These are phyloP conservation scores for Orientallactaga bullata DNA, from an alignment of 2,113 vertebrate species.

Conservation along the genomic window DNA sequence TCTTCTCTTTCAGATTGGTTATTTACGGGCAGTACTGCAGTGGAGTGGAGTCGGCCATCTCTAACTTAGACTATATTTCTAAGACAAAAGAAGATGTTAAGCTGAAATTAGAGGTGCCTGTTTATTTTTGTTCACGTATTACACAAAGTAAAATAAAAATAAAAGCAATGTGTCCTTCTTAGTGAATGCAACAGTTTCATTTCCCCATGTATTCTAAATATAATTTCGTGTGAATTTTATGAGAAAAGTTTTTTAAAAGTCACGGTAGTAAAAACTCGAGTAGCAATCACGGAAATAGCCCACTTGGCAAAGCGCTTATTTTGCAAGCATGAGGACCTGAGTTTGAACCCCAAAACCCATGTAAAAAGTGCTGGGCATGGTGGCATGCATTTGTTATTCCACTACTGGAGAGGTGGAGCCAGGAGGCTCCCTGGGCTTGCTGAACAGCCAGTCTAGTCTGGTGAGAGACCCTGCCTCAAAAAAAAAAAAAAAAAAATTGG, in stretches of 20 bases:
- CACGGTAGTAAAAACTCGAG: background rate
- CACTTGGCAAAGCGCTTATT: too few species aligned
- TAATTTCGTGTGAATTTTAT: background rate
- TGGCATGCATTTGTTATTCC: too few species aligned
- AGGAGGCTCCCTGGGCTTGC: too few species aligned
- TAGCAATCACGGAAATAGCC: background rate
- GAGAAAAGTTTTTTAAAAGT: background rate
- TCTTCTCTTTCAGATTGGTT: slow-evolving; percentile 90
- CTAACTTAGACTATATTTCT: slow-evolving; percentile 93
- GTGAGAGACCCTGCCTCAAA: too few species aligned
- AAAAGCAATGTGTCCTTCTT: background rate
- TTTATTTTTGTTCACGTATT: slow-evolving; percentile 22
- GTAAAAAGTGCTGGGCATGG: too few species aligned
- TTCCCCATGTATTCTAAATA: background rate
- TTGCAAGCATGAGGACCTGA: too few species aligned
- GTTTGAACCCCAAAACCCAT: too few species aligned
- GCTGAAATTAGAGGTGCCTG: slow-evolving; percentile 95
- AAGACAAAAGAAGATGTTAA: slow-evolving; percentile 97
- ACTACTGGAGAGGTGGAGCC: too few species aligned
- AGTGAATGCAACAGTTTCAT: background rate
- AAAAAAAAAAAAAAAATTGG: too few species aligned
- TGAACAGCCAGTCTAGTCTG: too few species aligned
- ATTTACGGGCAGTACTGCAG: slow-evolving; percentile 99
- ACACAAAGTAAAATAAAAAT: slow-evolving; percentile 2
- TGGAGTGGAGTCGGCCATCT: slow-evolving; percentile 95